Conservation (phyloP, 1,140 invertebrate species). For the Nasonia giraulti region DNA sequence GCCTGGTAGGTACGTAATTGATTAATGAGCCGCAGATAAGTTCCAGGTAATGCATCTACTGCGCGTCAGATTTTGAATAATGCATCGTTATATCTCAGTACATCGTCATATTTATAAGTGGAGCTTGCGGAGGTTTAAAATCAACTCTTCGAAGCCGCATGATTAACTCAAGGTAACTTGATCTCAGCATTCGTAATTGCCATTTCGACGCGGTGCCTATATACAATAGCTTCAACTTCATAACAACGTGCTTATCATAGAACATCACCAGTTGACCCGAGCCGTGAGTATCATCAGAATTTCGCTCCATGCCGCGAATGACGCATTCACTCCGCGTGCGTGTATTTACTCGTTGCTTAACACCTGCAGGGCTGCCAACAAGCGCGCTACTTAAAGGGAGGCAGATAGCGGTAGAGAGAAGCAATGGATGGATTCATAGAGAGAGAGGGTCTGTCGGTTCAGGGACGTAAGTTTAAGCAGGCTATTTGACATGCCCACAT, state of each 20-base stretch:
- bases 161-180: background rate
- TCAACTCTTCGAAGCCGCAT: background rate
- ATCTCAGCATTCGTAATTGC: background rate
- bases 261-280: too few relatives aligned
- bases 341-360: too few relatives aligned
- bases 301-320: too few relatives aligned
- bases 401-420: too few relatives aligned
- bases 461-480: background rate
- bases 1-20: constrained; percentile 4
- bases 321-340: too few relatives aligned
- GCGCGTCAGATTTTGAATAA: background rate
- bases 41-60: background rate
- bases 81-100: background rate
- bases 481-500: constrained; percentile 10
- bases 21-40: constrained; percentile 13
- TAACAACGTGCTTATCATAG: too few relatives aligned
- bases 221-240: background rate
- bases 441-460: too few relatives aligned
- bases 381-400: too few relatives aligned
- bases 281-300: too few relatives aligned
- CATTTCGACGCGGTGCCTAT: background rate
- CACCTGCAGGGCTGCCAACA: too few relatives aligned
- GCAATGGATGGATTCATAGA: too few relatives aligned
- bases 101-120: background rate
- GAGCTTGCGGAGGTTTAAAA: background rate